Percentiles rank a stretch among this genome's conserved stretches.
Evolutionary conservation across 2,113 vertebrate species (phyloP).

Genomic region (Dermatemys mawii): DNA sequence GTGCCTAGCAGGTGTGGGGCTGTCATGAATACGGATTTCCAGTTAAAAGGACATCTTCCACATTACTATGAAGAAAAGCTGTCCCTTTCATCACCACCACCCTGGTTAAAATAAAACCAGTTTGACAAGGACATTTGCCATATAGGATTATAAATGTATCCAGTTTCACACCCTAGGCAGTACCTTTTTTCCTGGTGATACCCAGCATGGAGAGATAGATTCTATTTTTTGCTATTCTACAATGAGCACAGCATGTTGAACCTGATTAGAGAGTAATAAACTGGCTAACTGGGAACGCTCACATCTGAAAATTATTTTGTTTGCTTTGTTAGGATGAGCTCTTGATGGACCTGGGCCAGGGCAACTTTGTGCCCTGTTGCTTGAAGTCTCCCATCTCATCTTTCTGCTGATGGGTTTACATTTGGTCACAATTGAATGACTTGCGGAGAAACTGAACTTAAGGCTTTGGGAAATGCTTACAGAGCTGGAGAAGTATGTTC

Average conservation of each 20-base stretch:
- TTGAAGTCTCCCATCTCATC: fast-evolving
- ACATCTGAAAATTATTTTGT: not conserved
- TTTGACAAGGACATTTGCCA: not conserved
- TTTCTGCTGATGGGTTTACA: not conserved
- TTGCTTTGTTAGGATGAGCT: not conserved
- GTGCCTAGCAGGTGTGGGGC: constrained; percentile 27
- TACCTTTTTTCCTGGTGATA: not conserved
- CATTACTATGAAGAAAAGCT: not conserved
- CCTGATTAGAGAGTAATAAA: not conserved
- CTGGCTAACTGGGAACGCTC: not conserved
- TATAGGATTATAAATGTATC: not conserved
- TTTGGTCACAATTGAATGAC: no score
- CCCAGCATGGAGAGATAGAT: not conserved
- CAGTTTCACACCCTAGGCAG: not conserved
- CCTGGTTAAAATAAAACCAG: not conserved
- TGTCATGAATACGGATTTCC: constrained; percentile 18
- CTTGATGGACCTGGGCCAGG: fast-evolving
- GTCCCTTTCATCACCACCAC: not conserved
- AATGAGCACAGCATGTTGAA: not conserved
- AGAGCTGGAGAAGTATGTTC: not conserved
- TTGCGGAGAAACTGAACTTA: fast-evolving
- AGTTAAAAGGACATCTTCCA: not conserved
- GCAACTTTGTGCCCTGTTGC: fast-evolving
- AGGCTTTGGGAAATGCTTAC: fast-evolving
- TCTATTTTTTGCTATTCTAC: not conserved